Conservation (phyloP, 2,113 vertebrate genomes). For the Xiphorhynchus elegans region DNA sequence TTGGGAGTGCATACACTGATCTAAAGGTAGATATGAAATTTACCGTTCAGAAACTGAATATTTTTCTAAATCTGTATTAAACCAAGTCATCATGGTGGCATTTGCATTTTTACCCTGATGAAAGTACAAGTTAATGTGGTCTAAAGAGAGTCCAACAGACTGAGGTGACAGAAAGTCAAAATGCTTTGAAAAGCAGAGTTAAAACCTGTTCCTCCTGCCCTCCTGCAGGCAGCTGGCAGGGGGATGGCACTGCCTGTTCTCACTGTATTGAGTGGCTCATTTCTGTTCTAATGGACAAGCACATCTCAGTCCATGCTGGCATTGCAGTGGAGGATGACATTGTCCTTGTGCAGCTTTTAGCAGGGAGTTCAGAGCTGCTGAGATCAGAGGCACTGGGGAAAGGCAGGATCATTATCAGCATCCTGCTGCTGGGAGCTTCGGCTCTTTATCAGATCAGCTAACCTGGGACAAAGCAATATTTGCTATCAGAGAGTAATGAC, state of each 20-base stretch:
- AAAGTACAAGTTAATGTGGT: accelerated
- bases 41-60: background rate
- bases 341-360: background rate
- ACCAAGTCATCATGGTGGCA: background rate
- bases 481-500: background rate
- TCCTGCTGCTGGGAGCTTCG: background rate
- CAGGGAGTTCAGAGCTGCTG: background rate
- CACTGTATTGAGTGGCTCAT: accelerated
- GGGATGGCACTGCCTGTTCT: background rate
- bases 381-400: background rate
- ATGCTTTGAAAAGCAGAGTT: background rate
- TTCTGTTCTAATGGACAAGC: background rate
- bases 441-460: background rate
- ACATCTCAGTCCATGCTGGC: background rate
- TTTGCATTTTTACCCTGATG: background rate
- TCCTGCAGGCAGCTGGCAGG: background rate
- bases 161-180: background rate
- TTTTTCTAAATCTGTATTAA: background rate
- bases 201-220: background rate
- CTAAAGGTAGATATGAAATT: background rate
- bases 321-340: background rate
- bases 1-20: background rate
- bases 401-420: background rate
- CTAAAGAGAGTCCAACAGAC: background rate
- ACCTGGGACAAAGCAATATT: background rate